These are phyloP conservation scores for Temnothorax unifasciatus DNA, from an alignment of 2,888 invertebrate species.

Conservation along the genomic window DNA sequence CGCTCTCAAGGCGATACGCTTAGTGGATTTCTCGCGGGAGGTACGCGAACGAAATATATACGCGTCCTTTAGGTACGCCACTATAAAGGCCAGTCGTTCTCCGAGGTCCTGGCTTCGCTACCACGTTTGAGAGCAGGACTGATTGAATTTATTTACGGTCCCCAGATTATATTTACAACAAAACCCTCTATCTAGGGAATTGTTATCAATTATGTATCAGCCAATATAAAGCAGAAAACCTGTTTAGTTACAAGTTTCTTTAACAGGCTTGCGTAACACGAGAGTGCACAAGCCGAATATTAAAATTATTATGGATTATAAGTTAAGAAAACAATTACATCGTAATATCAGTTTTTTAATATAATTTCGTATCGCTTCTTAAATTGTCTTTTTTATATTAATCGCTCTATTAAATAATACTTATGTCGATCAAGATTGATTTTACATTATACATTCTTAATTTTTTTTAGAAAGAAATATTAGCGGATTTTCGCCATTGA, in stretches of 20 bases:
- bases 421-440: neutral
- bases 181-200: neutral
- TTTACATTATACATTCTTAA: neutral
- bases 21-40: constrained; percentile 61
- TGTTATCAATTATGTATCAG: neutral
- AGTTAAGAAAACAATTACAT: constrained; percentile 4
- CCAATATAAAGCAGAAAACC: neutral
- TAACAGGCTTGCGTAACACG: neutral
- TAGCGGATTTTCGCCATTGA: neutral
- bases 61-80: neutral
- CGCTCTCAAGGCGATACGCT: constrained; percentile 52
- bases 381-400: constrained; percentile 5
- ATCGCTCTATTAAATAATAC: neutral
- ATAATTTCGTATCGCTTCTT: neutral
- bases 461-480: neutral
- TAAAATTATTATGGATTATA: neutral
- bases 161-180: constrained; percentile 31
- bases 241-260: neutral
- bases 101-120: neutral
- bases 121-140: neutral
- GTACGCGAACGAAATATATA: constrained; percentile 52
- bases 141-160: constrained; percentile 24
- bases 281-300: neutral
- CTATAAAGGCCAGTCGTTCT: neutral
- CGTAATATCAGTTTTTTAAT: neutral